Conservation (phyloP, 2,113 vertebrate genomes). For the Aphyosemion australe region DNA sequence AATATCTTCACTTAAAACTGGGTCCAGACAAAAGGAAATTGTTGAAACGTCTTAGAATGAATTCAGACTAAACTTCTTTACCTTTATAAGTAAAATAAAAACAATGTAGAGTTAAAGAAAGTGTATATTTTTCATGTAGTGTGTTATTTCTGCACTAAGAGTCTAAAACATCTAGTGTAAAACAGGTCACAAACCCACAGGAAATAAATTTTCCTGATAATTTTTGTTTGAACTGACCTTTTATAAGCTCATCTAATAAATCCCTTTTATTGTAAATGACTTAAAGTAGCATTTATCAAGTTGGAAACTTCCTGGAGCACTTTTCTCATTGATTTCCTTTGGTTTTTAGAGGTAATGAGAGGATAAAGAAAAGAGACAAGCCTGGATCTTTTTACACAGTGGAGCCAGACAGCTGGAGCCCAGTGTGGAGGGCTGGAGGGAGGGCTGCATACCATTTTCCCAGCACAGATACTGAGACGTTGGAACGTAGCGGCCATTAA, state of each 20-base stretch:
- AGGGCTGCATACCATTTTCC: conserved; percentile 60
- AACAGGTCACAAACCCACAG: background rate
- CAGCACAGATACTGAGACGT: conserved; percentile 71
- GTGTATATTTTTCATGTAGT: too few species aligned
- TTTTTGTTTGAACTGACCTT: conserved; percentile 6
- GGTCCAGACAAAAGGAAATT: too few species aligned
- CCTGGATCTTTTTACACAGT: conserved; percentile 78
- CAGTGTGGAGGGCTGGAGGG: conserved; percentile 60
- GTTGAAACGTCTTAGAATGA: too few species aligned
- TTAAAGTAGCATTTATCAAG: conserved; percentile 53
- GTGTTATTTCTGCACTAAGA: too few species aligned
- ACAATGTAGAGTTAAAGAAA: too few species aligned
- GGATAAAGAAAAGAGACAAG: conserved; percentile 67
- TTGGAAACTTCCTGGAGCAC: conserved; percentile 61
- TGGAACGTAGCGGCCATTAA: conserved; percentile 75
- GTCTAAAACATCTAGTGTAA: too few species aligned
- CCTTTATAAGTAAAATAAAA: too few species aligned
- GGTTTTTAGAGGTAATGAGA: conserved; percentile 70
- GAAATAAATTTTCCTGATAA: background rate
- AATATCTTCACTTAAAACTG: too few species aligned
- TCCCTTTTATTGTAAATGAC: conserved; percentile 18
- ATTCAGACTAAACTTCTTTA: too few species aligned
- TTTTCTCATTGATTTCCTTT: conserved; percentile 67
- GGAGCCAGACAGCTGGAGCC: conserved; percentile 76
- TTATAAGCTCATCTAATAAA: conserved; percentile 15